Conservation (phyloP, 2,113 vertebrate genomes). For the Sarotherodon lohbergeri region DNA sequence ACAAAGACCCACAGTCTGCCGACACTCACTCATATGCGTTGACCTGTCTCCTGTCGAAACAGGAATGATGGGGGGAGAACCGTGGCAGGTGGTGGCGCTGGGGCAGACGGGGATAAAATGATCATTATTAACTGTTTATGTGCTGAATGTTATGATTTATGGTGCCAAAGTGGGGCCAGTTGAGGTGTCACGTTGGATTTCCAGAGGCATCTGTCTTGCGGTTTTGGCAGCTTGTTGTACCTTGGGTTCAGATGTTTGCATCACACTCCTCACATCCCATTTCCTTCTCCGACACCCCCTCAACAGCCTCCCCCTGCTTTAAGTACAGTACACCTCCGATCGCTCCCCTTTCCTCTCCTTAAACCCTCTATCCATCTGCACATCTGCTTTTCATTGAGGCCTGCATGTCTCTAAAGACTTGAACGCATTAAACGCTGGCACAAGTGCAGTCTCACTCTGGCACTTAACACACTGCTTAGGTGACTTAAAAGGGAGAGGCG, state of each 20-base stretch:
- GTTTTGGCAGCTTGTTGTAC: constrained; percentile 81
- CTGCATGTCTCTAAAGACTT: constrained; percentile 80
- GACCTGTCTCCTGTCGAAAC: constrained; percentile 21
- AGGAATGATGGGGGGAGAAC: not conserved
- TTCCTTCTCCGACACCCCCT: not conserved
- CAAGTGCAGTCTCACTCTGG: constrained; percentile 70
- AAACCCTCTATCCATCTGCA: constrained; percentile 68
- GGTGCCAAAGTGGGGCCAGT: constrained; percentile 80
- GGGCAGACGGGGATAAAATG: constrained; percentile 30
- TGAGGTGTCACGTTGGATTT: constrained; percentile 85
- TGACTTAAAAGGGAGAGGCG: constrained; percentile 81
- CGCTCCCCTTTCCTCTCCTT: constrained; percentile 32
- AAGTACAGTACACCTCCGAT: constrained; percentile 57
- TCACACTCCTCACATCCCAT: constrained; percentile 72
- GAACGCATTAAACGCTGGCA: constrained; percentile 84
- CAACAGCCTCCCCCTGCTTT: not conserved
- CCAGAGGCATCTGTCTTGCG: constrained; percentile 84
- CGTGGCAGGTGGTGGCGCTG: constrained; percentile 3
- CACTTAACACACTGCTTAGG: constrained; percentile 80
- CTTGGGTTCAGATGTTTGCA: constrained; percentile 80
- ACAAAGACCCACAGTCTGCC: constrained; percentile 9
- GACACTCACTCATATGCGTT: constrained; percentile 2
- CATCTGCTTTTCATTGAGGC: constrained; percentile 91
- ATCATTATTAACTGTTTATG: constrained; percentile 82
- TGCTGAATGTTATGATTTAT: constrained; percentile 81